Evolutionary conservation across 1,140 invertebrate genomes (phyloP).

Genomic region (Patella vulgata): DNA sequence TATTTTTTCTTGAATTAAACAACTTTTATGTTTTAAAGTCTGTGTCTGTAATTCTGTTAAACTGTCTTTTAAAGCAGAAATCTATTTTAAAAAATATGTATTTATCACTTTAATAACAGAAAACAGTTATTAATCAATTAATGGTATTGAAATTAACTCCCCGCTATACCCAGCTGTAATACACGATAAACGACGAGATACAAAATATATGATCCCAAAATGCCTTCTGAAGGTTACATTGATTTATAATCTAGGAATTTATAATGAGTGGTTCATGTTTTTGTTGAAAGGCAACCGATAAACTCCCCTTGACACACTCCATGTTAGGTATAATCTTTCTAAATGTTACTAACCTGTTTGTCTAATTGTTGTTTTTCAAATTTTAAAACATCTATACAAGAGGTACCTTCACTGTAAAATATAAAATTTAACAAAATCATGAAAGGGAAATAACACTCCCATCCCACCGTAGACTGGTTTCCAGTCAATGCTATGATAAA

Average conservation of each 20-base stretch:
- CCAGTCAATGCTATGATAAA: too few species aligned
- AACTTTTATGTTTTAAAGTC: constrained; percentile 45
- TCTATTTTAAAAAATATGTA: too few species aligned
- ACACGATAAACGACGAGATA: too few species aligned
- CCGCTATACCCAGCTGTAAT: too few species aligned
- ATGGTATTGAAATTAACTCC: not conserved
- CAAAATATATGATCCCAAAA: too few species aligned
- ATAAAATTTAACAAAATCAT: constrained; percentile 5
- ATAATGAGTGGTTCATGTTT: too few species aligned
- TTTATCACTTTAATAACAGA: not conserved
- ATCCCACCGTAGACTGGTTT: not conserved
- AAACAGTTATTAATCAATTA: not conserved
- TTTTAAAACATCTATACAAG: constrained; percentile 48
- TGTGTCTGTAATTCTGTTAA: constrained; percentile 41
- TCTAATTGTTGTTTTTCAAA: constrained; percentile 53
- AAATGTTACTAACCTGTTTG: constrained; percentile 54
- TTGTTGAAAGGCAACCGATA: too few species aligned
- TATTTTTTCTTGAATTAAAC: constrained; percentile 45
- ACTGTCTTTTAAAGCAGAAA: constrained; percentile 44
- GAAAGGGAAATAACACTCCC: not conserved
- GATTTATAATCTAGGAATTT: too few species aligned
- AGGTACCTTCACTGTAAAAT: constrained; percentile 39
- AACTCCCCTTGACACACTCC: too few species aligned
- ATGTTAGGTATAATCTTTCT: too few species aligned
- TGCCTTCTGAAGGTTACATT: too few species aligned